phyloP scores from a whole-genome alignment of 2,888 invertebrate species.

The Papilio demoleus region DNA sequence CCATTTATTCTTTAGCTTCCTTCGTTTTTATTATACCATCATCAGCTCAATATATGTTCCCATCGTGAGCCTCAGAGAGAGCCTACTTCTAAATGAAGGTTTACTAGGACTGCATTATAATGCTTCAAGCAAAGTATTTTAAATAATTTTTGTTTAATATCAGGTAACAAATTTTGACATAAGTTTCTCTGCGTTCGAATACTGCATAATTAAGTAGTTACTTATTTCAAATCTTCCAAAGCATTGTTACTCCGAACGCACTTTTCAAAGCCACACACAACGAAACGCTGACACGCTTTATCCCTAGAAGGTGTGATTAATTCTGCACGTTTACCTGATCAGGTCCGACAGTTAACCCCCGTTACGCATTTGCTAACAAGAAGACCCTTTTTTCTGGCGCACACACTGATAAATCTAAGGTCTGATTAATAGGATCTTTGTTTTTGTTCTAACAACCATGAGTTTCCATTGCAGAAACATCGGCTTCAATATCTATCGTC shows the following conservation, averaged over 20 bases:
- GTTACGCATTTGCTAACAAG: conserved; percentile 56
- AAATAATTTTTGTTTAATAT: too few relatives aligned
- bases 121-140: too few relatives aligned
- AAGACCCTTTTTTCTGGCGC: conserved; percentile 53
- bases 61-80: too few relatives aligned
- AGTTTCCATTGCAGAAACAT: background rate
- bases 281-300: conserved; percentile 70
- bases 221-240: too few relatives aligned
- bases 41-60: too few relatives aligned
- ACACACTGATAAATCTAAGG: conserved; percentile 42
- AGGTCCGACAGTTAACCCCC: conserved; percentile 67
- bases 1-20: background rate
- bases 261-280: conserved; percentile 52
- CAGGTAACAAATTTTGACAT: background rate
- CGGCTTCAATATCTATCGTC: background rate
- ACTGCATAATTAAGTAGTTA: too few relatives aligned
- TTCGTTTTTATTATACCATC: too few relatives aligned
- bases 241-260: conserved; percentile 28
- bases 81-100: too few relatives aligned
- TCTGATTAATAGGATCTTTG: conserved; percentile 41
- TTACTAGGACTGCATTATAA: too few relatives aligned
- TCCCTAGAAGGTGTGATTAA: conserved; percentile 77
- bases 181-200: too few relatives aligned
- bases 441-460: conserved; percentile 6
- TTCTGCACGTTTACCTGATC: conserved; percentile 78